Base-by-base conservation (phyloP, 2,113 vertebrate genomes). In the Sorex fumeus region DNA sequence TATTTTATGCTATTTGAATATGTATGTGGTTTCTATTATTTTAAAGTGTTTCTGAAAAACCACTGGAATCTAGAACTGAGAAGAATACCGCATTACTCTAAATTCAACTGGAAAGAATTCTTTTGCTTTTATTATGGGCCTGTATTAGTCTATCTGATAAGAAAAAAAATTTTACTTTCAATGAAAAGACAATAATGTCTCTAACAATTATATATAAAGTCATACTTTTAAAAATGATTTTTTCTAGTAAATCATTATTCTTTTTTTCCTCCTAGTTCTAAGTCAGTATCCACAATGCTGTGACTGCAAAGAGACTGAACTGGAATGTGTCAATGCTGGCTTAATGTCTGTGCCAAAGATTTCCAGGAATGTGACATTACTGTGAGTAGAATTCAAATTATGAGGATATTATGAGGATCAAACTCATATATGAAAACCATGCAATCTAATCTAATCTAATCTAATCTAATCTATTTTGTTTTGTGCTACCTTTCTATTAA, bases 261-360 rank as follows among this genome's bases (percentile, higher is more conserved):
- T 74, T 94, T 95, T 95, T 90, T 92, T 36, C 19, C 62, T 91
- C 70, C 78, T 82, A 97, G 95, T 94, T 93, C 72, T 96, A 87
- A 75, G 87, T 25, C 83, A 96, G 77, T 93, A 94, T 45, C 94
- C 95, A 81, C 94, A 95, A 86, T n/a, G 2, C 5, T 97, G 94
- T 91, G 83, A 77, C 67, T 97, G 96, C 88, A 94, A 83, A 66
- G 95, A 96, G 93, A 97, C 87, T 28, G 96, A 97, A 85, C 27
- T 97, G 36, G 95, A 97, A 84, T 95, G 97, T 62, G 23, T 95
- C 57, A 85, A 93, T 34, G 23, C 82, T 34, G 84, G 94, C 72
- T 89, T 97, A 30, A 94, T 71, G 10, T 94, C 92, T 30, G 92
- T 96, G 87, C 95, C 93, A 3, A n/a, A 70, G n/a, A 25, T 94